These are phyloP conservation scores for Chymomyza procnemis DNA, from an alignment of 2,888 invertebrate species.

Conservation along the genomic window DNA sequence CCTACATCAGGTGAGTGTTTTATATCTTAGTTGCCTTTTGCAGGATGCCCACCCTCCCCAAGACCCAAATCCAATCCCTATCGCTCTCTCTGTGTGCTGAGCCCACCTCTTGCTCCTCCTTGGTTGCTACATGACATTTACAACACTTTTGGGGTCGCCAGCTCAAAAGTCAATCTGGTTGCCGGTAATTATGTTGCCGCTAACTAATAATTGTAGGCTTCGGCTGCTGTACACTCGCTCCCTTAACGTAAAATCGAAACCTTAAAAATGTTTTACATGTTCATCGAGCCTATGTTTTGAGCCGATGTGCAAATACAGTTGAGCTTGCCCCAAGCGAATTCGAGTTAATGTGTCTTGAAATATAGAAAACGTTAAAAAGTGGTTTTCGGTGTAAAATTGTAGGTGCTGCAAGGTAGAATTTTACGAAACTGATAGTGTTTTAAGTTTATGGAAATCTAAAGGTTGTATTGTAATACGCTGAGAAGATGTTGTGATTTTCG, in stretches of 20 bases:
- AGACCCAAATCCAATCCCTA: not conserved
- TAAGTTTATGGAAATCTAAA: no score
- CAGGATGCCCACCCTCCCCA: no score
- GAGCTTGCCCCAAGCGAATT: not conserved
- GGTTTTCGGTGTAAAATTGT: no score
- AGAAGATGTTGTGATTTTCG: no score
- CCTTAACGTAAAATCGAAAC: conserved; percentile 48
- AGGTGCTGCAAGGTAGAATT: no score
- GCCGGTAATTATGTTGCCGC: conserved; percentile 60
- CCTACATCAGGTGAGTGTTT: conserved; percentile 86
- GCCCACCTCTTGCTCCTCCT: conserved; percentile 1
- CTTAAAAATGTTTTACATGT: conserved; percentile 57
- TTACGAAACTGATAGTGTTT: no score
- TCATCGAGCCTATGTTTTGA: not conserved
- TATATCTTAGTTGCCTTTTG: not conserved
- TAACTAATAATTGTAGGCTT: conserved; percentile 32
- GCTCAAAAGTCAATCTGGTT: conserved; percentile 65
- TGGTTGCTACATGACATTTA: conserved; percentile 55
- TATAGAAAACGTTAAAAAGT: no score
- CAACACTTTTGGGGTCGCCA: conserved; percentile 36
- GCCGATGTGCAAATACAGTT: not conserved
- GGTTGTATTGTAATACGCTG: no score
- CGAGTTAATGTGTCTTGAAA: no score
- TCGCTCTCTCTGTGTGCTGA: not conserved
- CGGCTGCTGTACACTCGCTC: no score